phyloP scores from a whole-genome alignment of 2,797 vertebrate genomes.

The Margarornis squamiger region DNA sequence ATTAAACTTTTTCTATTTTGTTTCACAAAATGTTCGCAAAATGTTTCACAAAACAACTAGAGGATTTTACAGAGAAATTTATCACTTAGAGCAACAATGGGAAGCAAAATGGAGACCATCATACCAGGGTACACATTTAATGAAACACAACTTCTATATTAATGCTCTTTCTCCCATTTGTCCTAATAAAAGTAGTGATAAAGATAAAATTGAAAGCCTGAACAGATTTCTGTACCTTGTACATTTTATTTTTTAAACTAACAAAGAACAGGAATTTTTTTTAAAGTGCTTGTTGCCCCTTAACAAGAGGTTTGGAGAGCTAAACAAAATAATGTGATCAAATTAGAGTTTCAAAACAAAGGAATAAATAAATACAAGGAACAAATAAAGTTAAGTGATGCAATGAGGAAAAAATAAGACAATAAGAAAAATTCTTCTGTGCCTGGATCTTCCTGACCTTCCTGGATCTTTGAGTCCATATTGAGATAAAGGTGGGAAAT shows the following conservation, averaged over 20 bases:
- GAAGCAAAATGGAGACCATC: not conserved
- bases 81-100: not conserved
- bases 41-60: not conserved
- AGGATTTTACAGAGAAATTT: not conserved
- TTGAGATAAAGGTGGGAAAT: not conserved
- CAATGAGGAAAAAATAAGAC: not conserved
- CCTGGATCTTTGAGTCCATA: not conserved
- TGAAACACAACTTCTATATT: not conserved
- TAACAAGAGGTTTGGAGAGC: not conserved
- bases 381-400: not conserved
- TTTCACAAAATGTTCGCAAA: not conserved
- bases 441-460: not conserved
- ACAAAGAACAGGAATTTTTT: not conserved
- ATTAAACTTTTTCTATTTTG: not conserved
- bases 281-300: not conserved
- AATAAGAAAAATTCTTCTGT: not conserved
- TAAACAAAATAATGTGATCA: not conserved
- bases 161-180: not conserved
- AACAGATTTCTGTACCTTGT: not conserved
- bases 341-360: not conserved
- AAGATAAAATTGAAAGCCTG: not conserved
- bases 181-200: not conserved
- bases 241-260: slow-evolving; percentile 1
- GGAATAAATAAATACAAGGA: not conserved
- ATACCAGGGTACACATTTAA: not conserved